phyloP scores from a whole-genome alignment of 1,140 invertebrate species.

The Drosophila pseudoobscura region DNA sequence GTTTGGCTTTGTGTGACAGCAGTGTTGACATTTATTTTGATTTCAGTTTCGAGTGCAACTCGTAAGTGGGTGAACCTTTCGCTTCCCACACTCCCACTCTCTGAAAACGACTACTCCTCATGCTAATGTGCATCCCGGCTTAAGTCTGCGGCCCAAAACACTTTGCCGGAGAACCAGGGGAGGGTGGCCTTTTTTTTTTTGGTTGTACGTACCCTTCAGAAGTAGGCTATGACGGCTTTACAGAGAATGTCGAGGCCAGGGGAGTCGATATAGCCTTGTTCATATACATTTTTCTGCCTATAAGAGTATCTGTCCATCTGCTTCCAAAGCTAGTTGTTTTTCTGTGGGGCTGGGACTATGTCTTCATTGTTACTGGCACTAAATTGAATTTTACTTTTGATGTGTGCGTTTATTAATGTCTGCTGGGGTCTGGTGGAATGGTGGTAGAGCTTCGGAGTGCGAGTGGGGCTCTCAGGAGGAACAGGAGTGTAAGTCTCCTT shows the following conservation, averaged over 20 bases:
- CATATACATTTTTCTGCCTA: no score
- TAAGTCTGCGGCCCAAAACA: constrained; percentile 29
- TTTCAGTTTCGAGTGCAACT: constrained; percentile 74
- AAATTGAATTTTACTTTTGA: constrained; percentile 81
- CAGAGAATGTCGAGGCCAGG: no score
- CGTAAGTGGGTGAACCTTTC: constrained; percentile 62
- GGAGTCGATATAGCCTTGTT: no score
- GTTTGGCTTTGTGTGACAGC: constrained; percentile 67
- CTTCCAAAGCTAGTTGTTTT: not conserved
- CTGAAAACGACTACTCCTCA: constrained; percentile 4
- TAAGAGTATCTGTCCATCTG: no score
- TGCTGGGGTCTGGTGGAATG: constrained; percentile 24
- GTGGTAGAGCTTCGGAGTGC: not conserved
- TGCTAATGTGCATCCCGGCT: constrained; percentile 75
- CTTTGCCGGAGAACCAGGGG: constrained; percentile 25
- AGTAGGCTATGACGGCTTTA: no score
- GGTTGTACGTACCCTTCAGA: not conserved
- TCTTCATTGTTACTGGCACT: constrained; percentile 42
- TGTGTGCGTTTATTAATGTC: constrained; percentile 77
- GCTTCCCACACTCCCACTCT: constrained; percentile 9
- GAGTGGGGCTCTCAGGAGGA: not conserved
- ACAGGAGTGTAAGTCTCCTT: constrained; percentile 2
- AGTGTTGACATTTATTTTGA: constrained; percentile 79
- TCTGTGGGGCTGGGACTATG: constrained; percentile 11
- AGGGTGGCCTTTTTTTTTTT: constrained; percentile 57